phyloP scores from a whole-genome alignment of 2,888 invertebrate genomes.

The Celastrina argiolus region DNA sequence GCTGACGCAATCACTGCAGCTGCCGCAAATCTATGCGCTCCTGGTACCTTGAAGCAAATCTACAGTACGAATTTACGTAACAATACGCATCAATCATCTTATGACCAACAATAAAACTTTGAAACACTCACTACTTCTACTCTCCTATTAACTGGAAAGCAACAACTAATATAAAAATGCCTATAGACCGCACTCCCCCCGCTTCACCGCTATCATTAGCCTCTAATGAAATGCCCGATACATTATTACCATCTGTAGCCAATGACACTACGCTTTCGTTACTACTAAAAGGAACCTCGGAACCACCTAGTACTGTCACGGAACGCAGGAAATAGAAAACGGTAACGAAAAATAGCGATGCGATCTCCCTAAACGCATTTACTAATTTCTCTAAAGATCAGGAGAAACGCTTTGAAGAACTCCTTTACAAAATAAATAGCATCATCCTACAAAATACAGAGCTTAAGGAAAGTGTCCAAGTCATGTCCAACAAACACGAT shows the following conservation, averaged over 20 bases:
- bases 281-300: background rate
- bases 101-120: too few relatives aligned
- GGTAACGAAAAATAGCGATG: background rate
- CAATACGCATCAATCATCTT: too few relatives aligned
- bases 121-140: background rate
- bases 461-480: background rate
- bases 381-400: background rate
- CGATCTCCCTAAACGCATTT: background rate
- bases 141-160: background rate
- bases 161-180: background rate
- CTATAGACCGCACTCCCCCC: background rate
- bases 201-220: background rate
- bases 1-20: background rate
- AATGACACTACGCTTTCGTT: background rate
- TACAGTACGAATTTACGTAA: too few relatives aligned
- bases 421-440: background rate
- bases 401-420: background rate
- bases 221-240: background rate
- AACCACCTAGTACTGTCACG: background rate
- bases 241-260: background rate
- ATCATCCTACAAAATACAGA: background rate
- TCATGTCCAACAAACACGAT: background rate
- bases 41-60: background rate
- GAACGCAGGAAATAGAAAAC: background rate
- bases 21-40: background rate